Conservation (phyloP, 23 tunicate species). For the Trididemnum miniatum region DNA sequence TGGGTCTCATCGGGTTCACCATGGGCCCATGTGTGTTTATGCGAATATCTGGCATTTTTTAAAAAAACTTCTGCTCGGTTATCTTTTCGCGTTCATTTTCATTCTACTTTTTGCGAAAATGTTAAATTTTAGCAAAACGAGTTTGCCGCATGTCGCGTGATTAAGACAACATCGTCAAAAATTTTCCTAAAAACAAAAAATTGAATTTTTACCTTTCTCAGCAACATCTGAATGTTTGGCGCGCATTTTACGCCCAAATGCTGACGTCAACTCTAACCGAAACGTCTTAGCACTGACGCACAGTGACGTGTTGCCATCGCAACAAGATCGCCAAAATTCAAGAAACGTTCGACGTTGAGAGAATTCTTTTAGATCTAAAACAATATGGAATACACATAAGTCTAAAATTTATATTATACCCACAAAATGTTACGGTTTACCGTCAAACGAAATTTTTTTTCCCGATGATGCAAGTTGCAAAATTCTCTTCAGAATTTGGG, state of each 20-base stretch:
- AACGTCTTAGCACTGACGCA: slow-evolving; percentile 68
- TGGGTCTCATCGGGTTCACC: too few relatives aligned
- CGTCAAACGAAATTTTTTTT: slow-evolving; percentile 53
- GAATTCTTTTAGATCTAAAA: slow-evolving; percentile 51
- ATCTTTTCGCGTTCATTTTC: too few relatives aligned
- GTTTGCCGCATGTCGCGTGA: too few relatives aligned
- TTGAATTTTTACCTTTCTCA: slow-evolving; percentile 61
- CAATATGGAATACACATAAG: too few relatives aligned
- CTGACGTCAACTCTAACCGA: slow-evolving; percentile 65
- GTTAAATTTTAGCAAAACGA: too few relatives aligned
- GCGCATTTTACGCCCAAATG: slow-evolving; percentile 54
- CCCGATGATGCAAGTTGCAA: slow-evolving; percentile 34
- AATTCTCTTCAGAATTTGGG: slow-evolving; percentile 27
- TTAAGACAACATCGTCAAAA: too few relatives aligned
- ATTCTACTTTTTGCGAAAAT: too few relatives aligned
- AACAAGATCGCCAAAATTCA: slow-evolving; percentile 89
- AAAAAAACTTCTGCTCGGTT: too few relatives aligned
- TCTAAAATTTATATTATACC: not conserved
- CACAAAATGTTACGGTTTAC: slow-evolving; percentile 17
- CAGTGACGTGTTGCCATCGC: slow-evolving; percentile 63
- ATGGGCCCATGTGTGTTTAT: too few relatives aligned
- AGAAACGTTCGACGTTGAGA: slow-evolving; percentile 47
- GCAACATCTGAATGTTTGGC: slow-evolving; percentile 82
- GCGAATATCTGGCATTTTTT: too few relatives aligned
- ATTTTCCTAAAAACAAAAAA: too few relatives aligned